These are phyloP conservation scores for Bombus affinis DNA, from an alignment of 1,140 invertebrate genomes.

Conservation along the genomic window DNA sequence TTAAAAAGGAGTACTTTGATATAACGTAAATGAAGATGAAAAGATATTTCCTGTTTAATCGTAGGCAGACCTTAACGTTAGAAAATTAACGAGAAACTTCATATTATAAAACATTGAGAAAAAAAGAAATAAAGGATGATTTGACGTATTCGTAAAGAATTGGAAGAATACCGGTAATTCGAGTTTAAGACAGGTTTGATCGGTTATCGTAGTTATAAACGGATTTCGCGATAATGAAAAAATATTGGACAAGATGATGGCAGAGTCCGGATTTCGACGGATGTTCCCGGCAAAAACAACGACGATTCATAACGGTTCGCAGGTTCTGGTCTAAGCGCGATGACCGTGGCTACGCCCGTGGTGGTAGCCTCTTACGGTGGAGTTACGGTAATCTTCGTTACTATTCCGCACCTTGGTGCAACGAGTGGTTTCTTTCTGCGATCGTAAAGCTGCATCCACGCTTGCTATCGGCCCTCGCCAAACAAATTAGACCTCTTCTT, in stretches of 20 bases:
- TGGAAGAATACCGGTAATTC: background rate
- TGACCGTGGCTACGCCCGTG: conserved; percentile 16
- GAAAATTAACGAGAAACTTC: background rate
- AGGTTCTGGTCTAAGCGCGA: conserved; percentile 28
- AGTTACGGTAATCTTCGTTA: conserved; percentile 54
- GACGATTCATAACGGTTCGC: conserved; percentile 43
- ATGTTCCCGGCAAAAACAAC: conserved; percentile 24
- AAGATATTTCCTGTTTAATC: background rate
- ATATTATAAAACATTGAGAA: background rate
- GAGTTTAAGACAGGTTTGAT: background rate
- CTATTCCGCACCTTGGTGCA: conserved; percentile 43
- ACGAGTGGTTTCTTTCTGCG: conserved; percentile 27
- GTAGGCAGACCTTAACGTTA: background rate
- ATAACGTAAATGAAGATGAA: too few species aligned
- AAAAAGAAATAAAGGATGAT: too few species aligned
- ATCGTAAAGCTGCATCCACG: conserved; percentile 15
- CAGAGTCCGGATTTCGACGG: background rate
- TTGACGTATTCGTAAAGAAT: background rate
- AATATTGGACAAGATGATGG: background rate
- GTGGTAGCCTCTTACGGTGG: conserved; percentile 19
- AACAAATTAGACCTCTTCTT: background rate
- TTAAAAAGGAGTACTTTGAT: background rate
- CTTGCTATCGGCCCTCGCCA: background rate
- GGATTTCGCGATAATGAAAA: background rate
- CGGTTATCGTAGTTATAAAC: background rate